Conservation (phyloP, 2,113 vertebrate genomes). For the Pitta sordida region DNA sequence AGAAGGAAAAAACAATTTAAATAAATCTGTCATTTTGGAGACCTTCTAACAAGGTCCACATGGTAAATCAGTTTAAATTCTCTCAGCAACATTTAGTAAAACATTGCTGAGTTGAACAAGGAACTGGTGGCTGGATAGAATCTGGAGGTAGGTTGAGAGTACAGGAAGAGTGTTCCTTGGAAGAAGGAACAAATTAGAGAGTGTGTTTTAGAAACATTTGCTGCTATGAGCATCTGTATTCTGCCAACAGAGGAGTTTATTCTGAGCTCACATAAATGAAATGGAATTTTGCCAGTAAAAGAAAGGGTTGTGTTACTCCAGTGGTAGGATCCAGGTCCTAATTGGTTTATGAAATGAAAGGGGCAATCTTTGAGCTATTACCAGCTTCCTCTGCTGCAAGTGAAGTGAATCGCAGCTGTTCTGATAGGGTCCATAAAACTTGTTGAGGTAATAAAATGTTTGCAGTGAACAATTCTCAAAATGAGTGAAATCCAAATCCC, state of each 20-base stretch:
- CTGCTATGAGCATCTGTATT: slow-evolving; percentile 36
- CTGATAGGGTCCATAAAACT: slow-evolving; percentile 57
- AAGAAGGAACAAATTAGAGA: neutral
- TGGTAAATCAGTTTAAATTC: neutral
- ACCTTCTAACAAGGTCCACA: neutral
- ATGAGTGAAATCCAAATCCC: slow-evolving; percentile 40
- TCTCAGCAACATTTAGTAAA: neutral
- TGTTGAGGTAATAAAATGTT: slow-evolving; percentile 33
- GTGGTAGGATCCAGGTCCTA: slow-evolving; percentile 38
- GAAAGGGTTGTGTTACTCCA: slow-evolving; percentile 28
- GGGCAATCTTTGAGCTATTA: slow-evolving; percentile 59
- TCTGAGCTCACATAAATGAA: slow-evolving; percentile 40
- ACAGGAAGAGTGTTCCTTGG: neutral
- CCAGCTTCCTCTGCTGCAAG: slow-evolving; percentile 57
- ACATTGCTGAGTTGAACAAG: neutral
- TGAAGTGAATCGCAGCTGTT: slow-evolving; percentile 58
- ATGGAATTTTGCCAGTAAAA: slow-evolving; percentile 56
- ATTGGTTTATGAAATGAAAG: slow-evolving; percentile 63
- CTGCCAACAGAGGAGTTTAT: slow-evolving; percentile 43
- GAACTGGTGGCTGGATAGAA: neutral
- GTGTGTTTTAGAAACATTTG: neutral
- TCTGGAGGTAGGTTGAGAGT: neutral
- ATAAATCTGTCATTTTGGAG: neutral
- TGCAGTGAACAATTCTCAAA: slow-evolving; percentile 48
- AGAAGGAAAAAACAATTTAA: neutral